Conservation (phyloP, 2,888 invertebrate genomes). For the Napeogenes inachia region DNA sequence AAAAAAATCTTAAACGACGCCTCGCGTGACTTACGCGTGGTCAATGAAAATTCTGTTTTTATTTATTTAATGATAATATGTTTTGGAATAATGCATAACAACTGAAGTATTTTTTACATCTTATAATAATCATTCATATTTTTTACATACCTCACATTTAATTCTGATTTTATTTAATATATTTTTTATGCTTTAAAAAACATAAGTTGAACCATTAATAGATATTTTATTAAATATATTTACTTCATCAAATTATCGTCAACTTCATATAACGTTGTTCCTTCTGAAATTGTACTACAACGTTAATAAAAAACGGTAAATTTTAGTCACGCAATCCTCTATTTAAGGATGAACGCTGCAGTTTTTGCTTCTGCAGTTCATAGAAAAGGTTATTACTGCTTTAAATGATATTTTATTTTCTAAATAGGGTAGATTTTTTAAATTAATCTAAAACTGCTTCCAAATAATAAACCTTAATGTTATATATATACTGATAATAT, state of each 20-base stretch:
- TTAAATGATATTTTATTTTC: conserved; percentile 27
- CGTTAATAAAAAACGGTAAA: conserved; percentile 50
- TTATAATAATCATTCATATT: too few species aligned
- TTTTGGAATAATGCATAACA: conserved; percentile 16
- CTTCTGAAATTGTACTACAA: conserved; percentile 44
- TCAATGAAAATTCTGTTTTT: conserved; percentile 50
- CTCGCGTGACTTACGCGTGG: conserved; percentile 65
- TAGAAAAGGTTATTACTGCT: conserved; percentile 52
- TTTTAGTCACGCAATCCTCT: conserved; percentile 61
- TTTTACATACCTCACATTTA: neutral
- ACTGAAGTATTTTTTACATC: too few species aligned
- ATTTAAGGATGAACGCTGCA: conserved; percentile 57
- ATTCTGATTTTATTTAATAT: neutral
- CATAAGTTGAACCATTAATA: neutral
- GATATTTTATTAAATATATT: neutral
- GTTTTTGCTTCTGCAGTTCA: conserved; percentile 47
- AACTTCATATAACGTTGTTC: conserved; percentile 1
- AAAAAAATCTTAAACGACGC: conserved; percentile 68
- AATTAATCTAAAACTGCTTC: too few species aligned
- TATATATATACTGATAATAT: too few species aligned
- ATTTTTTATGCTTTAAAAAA: neutral
- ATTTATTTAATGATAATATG: conserved; percentile 9
- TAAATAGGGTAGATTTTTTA: neutral
- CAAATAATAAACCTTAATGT: too few species aligned
- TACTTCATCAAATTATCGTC: neutral